A percentile compares a stretch with the other conserved stretches of the same genome.
Evolutionary conservation across 37 sponge, comb jelly and placozoan genomes (phyloP).

Genomic region (Beroe ovata): DNA sequence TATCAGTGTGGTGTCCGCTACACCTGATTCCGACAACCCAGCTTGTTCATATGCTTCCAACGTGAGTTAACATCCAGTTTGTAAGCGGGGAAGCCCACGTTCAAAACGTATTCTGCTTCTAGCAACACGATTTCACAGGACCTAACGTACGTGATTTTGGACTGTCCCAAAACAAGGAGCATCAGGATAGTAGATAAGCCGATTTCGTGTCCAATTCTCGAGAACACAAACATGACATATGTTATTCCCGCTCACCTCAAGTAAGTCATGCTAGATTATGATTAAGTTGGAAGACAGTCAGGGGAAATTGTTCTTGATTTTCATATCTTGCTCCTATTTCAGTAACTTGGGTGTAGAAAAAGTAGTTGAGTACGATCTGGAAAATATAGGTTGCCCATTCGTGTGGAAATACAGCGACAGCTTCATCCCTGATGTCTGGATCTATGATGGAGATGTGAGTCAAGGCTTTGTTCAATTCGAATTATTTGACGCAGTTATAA

Average conservation of each 20-base stretch:
- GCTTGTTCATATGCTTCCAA: not conserved
- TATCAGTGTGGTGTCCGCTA: constrained; percentile 25
- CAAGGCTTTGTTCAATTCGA: too few relatives aligned
- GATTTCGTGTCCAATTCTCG: not conserved
- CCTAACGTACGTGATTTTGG: not conserved
- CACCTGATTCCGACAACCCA: constrained; percentile 25
- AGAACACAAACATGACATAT: not conserved
- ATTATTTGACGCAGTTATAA: too few relatives aligned
- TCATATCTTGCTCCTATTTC: too few relatives aligned
- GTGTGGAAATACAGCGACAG: not conserved
- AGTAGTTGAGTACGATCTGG: constrained; percentile 33
- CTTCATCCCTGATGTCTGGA: constrained; percentile 43
- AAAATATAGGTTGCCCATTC: constrained; percentile 22
- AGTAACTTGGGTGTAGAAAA: not conserved
- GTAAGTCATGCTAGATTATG: too few relatives aligned
- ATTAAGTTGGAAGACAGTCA: too few relatives aligned
- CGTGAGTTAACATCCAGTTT: too few relatives aligned
- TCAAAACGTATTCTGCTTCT: too few relatives aligned
- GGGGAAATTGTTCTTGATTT: too few relatives aligned
- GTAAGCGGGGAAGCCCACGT: too few relatives aligned
- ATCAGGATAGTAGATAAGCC: not conserved
- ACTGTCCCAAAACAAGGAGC: not conserved
- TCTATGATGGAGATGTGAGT: constrained; percentile 41
- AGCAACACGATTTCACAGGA: not conserved
- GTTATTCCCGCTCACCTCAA: not conserved